Conservation (phyloP, 2,797 vertebrate genomes). For the Antennarius maculatus region DNA sequence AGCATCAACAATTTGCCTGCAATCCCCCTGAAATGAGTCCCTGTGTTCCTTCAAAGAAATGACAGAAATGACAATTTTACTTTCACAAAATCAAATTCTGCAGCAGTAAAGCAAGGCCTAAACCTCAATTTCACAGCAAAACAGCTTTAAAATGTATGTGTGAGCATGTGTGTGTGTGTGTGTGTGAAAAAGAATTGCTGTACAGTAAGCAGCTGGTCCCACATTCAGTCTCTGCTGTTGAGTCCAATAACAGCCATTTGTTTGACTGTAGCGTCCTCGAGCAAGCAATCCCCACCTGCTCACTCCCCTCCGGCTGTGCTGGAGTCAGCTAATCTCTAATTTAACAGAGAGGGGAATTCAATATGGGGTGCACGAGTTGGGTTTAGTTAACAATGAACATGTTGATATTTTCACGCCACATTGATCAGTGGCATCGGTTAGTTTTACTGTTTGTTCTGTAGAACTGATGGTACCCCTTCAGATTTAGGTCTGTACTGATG, state of each 20-base stretch:
- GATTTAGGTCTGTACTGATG: background rate
- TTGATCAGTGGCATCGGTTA: conserved; percentile 9
- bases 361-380: background rate
- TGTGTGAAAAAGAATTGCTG: conserved; percentile 17
- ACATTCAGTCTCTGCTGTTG: conserved; percentile 16
- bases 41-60: conserved; percentile 11
- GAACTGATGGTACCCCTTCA: background rate
- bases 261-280: conserved; percentile 23
- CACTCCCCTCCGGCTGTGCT: conserved; percentile 8
- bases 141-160: background rate
- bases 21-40: background rate
- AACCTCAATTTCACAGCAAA: conserved; percentile 16
- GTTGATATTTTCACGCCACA: conserved; percentile 13
- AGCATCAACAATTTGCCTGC: background rate
- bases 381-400: background rate
- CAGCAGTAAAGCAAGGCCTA: background rate
- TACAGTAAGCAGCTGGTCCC: conserved; percentile 7
- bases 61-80: background rate
- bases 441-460: conserved; percentile 5
- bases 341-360: conserved; percentile 18
- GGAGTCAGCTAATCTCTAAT: conserved; percentile 36
- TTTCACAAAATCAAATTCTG: conserved; percentile 14
- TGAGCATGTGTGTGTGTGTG: background rate
- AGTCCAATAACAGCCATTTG: conserved; percentile 27
- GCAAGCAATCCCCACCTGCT: conserved; percentile 31